These are phyloP conservation scores for Achroia grisella DNA, from an alignment of 1,140 invertebrate species.

Conservation along the genomic window DNA sequence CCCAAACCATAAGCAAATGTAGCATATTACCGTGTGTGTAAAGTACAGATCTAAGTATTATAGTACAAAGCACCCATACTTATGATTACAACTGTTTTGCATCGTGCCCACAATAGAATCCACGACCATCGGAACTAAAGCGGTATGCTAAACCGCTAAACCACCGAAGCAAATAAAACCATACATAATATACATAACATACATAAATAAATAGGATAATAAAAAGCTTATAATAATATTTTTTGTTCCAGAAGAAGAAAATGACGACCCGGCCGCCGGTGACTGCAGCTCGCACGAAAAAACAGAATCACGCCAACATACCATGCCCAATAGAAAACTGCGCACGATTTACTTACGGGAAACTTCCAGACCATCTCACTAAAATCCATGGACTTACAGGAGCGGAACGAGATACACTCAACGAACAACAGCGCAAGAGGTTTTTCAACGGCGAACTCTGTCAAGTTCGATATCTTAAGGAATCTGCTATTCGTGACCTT, in stretches of 20 bases:
- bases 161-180: too few relatives aligned
- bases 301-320: constrained; percentile 72
- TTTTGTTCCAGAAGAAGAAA: constrained; percentile 33
- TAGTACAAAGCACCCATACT: too few relatives aligned
- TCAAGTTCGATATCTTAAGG: constrained; percentile 68
- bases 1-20: too few relatives aligned
- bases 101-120: too few relatives aligned
- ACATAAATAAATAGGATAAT: too few relatives aligned
- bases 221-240: constrained; percentile 1
- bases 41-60: too few relatives aligned
- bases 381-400: constrained; percentile 69
- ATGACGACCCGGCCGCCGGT: constrained; percentile 44
- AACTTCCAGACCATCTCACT: constrained; percentile 68
- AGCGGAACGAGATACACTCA: constrained; percentile 63
- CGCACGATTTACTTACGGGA: constrained; percentile 69
- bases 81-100: too few relatives aligned
- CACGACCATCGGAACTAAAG: too few relatives aligned
- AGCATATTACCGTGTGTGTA: too few relatives aligned
- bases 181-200: too few relatives aligned
- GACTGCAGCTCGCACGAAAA: constrained; percentile 54
- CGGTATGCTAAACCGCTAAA: too few relatives aligned
- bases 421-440: constrained; percentile 69
- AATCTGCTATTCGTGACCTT: constrained; percentile 67
- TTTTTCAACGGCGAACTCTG: constrained; percentile 73
- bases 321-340: constrained; percentile 72